Percentiles rank a stretch among this genome's conserved stretches.
phyloP scores from a whole-genome alignment of 2,888 invertebrate species.

The Scotopteryx bipunctaria region DNA sequence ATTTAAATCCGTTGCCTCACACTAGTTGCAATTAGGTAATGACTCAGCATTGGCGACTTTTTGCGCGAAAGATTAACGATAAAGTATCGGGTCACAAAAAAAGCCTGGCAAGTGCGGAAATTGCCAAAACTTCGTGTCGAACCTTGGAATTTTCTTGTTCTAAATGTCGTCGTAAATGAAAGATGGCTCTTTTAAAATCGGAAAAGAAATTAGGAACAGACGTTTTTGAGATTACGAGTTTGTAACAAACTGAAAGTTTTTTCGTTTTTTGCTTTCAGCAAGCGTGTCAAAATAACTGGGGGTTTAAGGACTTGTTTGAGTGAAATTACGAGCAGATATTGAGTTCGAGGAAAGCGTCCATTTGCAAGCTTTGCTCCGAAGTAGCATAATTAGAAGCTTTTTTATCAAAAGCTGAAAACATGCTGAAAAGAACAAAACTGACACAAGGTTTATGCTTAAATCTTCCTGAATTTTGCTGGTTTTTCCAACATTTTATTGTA shows the following conservation, averaged over 20 bases:
- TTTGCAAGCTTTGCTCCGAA: constrained; percentile 12
- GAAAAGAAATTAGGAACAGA: constrained; percentile 81
- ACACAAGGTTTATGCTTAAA: neutral
- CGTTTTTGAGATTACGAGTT: constrained; percentile 79
- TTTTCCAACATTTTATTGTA: too few relatives aligned
- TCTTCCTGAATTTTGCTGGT: too few relatives aligned
- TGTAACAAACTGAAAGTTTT: constrained; percentile 65
- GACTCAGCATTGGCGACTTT: constrained; percentile 69
- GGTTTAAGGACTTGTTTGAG: constrained; percentile 23
- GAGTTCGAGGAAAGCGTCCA: constrained; percentile 7
- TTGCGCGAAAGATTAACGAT: constrained; percentile 80
- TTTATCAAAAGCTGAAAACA: neutral
- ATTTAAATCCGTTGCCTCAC: constrained; percentile 71
- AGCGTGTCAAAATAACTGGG: constrained; percentile 26
- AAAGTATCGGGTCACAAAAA: constrained; percentile 77
- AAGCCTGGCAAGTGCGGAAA: constrained; percentile 76
- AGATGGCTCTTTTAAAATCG: constrained; percentile 81
- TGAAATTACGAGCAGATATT: constrained; percentile 10
- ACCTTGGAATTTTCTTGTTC: constrained; percentile 80
- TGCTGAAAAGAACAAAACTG: neutral
- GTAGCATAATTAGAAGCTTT: constrained; percentile 9
- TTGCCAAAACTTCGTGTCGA: constrained; percentile 81
- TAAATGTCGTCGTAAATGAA: constrained; percentile 81
- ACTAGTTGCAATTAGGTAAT: too few relatives aligned
- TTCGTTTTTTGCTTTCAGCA: constrained; percentile 42